Evolutionary conservation across 35 echinoderm and acorn worm genomes (phyloP).

Genomic region (Acanthaster planci): DNA sequence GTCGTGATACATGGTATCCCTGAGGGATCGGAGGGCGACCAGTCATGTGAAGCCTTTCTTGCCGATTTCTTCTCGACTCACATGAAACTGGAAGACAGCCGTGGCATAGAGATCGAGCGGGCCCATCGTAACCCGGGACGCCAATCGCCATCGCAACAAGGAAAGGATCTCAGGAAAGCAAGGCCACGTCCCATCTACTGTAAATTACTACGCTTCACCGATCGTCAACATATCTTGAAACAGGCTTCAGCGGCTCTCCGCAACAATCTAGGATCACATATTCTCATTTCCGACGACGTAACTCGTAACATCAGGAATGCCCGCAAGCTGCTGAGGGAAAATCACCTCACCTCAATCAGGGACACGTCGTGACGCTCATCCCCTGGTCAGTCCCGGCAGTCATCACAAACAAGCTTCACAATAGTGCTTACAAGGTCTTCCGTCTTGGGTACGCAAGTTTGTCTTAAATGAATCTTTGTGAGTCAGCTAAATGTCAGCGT

Average conservation of each 20-base stretch:
- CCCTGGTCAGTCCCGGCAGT: neutral
- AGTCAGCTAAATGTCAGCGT: neutral
- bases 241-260: neutral
- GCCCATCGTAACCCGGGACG: neutral
- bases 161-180: neutral
- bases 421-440: neutral
- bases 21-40: neutral
- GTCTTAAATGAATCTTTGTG: neutral
- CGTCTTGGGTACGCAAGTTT: neutral
- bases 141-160: neutral
- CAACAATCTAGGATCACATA: neutral
- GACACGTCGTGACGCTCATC: neutral
- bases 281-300: neutral
- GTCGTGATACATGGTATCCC: no score
- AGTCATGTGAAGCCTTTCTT: neutral
- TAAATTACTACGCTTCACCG: neutral
- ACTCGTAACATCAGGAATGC: neutral
- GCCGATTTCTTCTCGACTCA: neutral
- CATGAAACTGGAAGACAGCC: conserved; percentile 17
- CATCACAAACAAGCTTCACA: neutral
- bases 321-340: neutral
- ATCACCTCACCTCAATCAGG: neutral
- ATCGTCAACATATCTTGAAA: neutral
- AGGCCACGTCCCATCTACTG: no score
- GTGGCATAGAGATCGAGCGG: conserved; percentile 7